Percentiles rank a stretch among this genome's conserved stretches.
Evolutionary conservation across 2,113 vertebrate species (phyloP).

Genomic region (Tragelaphus strepsiceros): DNA sequence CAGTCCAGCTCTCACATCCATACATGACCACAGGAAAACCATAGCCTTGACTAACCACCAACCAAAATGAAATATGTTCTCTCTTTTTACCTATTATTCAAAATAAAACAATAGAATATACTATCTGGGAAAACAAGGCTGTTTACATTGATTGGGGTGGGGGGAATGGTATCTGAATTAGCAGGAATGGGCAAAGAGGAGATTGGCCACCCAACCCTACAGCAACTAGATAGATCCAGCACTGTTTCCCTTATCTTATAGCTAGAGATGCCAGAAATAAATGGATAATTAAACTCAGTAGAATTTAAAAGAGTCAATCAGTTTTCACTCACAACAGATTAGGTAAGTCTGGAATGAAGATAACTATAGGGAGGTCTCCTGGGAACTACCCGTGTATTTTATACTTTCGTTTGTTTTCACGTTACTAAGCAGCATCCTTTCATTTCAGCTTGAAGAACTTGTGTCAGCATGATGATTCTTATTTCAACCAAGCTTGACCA

Average conservation of each 20-base stretch:
- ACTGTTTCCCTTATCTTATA: not conserved
- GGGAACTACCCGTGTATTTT: not conserved
- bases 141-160: not conserved
- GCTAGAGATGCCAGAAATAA: not conserved
- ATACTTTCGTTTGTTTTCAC: not conserved
- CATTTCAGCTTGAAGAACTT: not conserved
- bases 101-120: conserved; percentile 16
- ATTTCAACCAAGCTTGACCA: not conserved
- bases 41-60: not conserved
- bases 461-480: not conserved
- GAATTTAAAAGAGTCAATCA: not conserved
- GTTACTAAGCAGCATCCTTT: not conserved
- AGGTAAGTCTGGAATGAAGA: not conserved
- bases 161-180: not conserved
- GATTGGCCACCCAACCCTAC: not conserved
- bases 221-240: not conserved
- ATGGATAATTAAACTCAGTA: not conserved
- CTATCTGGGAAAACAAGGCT: not conserved
- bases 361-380: not conserved
- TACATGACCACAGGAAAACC: too few relatives aligned
- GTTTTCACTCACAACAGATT: not conserved
- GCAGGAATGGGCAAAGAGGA: not conserved
- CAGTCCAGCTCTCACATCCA: too few relatives aligned
- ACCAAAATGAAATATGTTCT: not conserved
- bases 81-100: not conserved